Conservation (phyloP, 1,140 invertebrate species). For the Plutomurus gul region DNA sequence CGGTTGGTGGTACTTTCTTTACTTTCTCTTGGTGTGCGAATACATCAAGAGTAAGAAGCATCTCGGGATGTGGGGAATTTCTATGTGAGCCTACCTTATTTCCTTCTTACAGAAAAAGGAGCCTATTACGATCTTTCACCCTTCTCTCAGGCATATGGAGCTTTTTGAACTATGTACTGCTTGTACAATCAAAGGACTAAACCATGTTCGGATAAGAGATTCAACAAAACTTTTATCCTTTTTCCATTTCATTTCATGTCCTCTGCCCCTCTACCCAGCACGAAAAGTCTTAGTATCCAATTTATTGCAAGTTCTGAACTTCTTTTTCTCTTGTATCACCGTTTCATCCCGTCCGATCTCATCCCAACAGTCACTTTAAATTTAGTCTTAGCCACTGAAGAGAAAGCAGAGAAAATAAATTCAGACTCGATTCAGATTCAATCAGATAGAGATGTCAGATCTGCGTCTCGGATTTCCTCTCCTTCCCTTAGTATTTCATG, state of each 20-base stretch:
- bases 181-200: constrained; percentile 6
- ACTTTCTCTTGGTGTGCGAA: background rate
- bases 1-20: background rate
- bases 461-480: background rate
- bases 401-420: constrained; percentile 20
- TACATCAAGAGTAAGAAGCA: no score
- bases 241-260: constrained; percentile 23
- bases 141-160: background rate
- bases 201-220: background rate
- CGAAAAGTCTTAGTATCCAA: constrained; percentile 17
- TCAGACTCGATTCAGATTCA: constrained; percentile 24
- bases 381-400: background rate
- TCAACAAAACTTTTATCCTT: constrained; percentile 11
- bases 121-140: no score
- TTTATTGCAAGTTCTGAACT: constrained; percentile 3
- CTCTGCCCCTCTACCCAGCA: background rate
- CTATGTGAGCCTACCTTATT: no score
- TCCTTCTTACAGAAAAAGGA: no score
- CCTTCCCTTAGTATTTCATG: background rate
- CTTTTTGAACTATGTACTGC: background rate
- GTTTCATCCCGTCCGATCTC: background rate
- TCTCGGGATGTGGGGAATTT: no score
- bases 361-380: background rate
- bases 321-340: background rate
- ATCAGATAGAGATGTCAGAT: constrained; percentile 18